phyloP scores from a whole-genome alignment of 2,888 invertebrate species.

The Sesia apiformis region DNA sequence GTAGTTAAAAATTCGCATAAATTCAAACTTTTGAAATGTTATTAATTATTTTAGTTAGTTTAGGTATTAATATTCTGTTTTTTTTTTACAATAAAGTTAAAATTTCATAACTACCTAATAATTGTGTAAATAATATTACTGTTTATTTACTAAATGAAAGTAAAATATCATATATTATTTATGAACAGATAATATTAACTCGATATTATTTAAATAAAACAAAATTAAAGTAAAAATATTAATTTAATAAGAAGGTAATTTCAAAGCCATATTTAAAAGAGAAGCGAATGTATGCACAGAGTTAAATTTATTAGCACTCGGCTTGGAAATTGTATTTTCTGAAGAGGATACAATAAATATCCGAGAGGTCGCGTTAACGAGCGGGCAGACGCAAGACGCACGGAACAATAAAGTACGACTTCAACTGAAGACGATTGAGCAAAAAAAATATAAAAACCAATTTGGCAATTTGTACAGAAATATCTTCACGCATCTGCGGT shows the following conservation, averaged over 20 bases:
- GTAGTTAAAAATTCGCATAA: too few species aligned
- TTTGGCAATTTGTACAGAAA: constrained; percentile 22
- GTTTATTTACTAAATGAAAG: too few species aligned
- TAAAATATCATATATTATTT: too few species aligned
- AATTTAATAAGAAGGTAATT: constrained; percentile 12
- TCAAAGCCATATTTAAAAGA: constrained; percentile 20
- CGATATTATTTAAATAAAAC: background rate
- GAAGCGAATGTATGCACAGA: constrained; percentile 35
- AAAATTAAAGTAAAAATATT: background rate
- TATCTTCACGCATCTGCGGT: background rate
- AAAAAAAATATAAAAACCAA: constrained; percentile 36
- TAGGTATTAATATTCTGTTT: too few species aligned
- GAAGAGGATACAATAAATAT: constrained; percentile 71
- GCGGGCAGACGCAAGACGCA: constrained; percentile 46
- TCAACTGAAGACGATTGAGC: constrained; percentile 43
- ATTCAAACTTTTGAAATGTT: too few species aligned
- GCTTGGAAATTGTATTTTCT: constrained; percentile 69
- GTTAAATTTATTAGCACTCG: constrained; percentile 53
- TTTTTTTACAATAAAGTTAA: too few species aligned
- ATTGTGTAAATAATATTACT: too few species aligned
- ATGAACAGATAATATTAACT: too few species aligned
- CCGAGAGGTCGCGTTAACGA: constrained; percentile 70
- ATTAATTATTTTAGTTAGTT: too few species aligned
- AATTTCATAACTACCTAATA: too few species aligned
- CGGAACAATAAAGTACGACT: constrained; percentile 64